Evolutionary conservation across 1,140 invertebrate genomes (phyloP).

Genomic region (Drosophila tani): DNA sequence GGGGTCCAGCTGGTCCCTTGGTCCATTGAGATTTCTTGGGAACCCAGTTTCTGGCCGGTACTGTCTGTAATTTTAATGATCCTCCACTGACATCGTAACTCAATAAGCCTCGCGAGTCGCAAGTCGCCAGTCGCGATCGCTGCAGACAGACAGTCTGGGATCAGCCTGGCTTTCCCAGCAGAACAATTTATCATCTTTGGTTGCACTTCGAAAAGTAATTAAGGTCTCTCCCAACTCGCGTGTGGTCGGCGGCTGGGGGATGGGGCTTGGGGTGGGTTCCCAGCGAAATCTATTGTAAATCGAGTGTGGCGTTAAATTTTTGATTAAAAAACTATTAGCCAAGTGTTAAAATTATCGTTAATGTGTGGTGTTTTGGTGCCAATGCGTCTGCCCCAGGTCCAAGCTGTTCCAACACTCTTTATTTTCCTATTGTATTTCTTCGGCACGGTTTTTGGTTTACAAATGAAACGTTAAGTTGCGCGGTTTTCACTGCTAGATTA

Average conservation of each 20-base stretch:
- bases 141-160: slow-evolving; percentile 78
- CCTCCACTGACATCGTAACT: slow-evolving; percentile 64
- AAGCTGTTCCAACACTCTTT: slow-evolving; percentile 35
- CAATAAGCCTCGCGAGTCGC: slow-evolving; percentile 55
- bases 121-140: slow-evolving; percentile 51
- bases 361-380: slow-evolving; percentile 58
- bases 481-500: slow-evolving; percentile 57
- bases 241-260: slow-evolving; percentile 60
- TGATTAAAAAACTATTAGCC: slow-evolving; percentile 81
- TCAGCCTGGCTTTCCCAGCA: slow-evolving; percentile 51
- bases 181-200: slow-evolving; percentile 72
- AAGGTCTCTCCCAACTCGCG: slow-evolving; percentile 62
- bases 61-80: slow-evolving; percentile 80
- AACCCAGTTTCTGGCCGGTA: slow-evolving; percentile 58
- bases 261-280: slow-evolving; percentile 32
- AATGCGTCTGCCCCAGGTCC: slow-evolving; percentile 63
- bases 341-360: slow-evolving; percentile 77
- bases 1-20: slow-evolving; percentile 30
- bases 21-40: slow-evolving; percentile 55
- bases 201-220: slow-evolving; percentile 80
- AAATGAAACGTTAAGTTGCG: slow-evolving; percentile 59
- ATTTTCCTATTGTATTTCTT: slow-evolving; percentile 44
- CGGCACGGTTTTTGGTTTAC: slow-evolving; percentile 21
- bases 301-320: slow-evolving; percentile 78
- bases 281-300: slow-evolving; percentile 62